phyloP scores from a whole-genome alignment of 1,140 invertebrate genomes.

The Tetragonula clypearis region DNA sequence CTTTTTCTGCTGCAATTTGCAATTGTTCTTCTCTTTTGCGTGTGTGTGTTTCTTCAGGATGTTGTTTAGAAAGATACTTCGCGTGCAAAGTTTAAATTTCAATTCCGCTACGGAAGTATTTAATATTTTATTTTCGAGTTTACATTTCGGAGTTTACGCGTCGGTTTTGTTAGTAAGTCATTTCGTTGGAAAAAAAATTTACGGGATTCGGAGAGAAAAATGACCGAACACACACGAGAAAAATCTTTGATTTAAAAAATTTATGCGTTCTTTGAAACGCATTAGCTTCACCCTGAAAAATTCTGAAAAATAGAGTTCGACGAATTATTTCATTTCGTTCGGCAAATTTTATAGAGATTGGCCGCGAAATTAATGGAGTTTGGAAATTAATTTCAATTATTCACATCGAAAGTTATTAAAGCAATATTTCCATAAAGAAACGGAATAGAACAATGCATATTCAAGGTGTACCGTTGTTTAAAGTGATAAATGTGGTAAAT shows the following conservation, averaged over 20 bases:
- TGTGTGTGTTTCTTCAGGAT: neutral
- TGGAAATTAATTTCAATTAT: neutral
- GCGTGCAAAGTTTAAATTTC: neutral
- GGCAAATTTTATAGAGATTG: neutral
- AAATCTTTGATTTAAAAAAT: neutral
- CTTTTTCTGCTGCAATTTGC: too few relatives aligned
- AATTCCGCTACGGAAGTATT: neutral
- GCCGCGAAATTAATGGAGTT: neutral
- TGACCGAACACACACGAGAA: too few relatives aligned
- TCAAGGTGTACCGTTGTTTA: neutral
- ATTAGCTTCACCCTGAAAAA: too few relatives aligned
- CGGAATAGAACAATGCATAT: neutral
- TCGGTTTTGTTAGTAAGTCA: too few relatives aligned
- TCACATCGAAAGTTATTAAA: neutral
- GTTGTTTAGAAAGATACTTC: neutral
- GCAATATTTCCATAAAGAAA: neutral
- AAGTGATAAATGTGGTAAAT: neutral
- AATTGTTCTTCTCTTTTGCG: neutral
- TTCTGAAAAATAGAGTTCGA: neutral
- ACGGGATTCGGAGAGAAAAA: too few relatives aligned
- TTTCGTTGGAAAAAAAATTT: too few relatives aligned
- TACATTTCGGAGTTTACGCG: too few relatives aligned
- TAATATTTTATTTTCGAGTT: too few relatives aligned
- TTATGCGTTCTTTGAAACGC: neutral
- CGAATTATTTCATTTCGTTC: neutral